Conservation (phyloP, 2,888 invertebrate genomes). For the Leucozona laternaria region DNA sequence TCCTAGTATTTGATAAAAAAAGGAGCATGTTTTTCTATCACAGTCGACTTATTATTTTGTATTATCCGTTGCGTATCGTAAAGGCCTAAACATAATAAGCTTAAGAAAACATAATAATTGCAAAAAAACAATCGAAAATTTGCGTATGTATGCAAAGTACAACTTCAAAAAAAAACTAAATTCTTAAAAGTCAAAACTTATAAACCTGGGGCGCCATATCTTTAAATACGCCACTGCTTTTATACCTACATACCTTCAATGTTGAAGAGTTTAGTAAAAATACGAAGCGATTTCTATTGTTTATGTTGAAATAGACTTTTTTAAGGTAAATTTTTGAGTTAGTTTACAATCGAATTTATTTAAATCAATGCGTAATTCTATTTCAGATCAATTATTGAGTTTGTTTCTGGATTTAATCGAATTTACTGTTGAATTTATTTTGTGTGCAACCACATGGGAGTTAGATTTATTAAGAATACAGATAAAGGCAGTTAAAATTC, state of each 20-base stretch:
- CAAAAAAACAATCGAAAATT: no score
- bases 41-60: no score
- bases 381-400: slow-evolving; percentile 1
- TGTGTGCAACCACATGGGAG: slow-evolving; percentile 1
- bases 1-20: no score
- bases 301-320: background rate
- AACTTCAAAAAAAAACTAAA: no score
- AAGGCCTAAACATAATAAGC: no score
- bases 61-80: no score
- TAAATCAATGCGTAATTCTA: background rate
- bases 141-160: no score
- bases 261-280: background rate
- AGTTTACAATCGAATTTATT: slow-evolving; percentile 1
- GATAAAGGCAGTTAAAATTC: background rate
- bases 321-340: background rate
- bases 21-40: no score
- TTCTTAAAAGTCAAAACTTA: no score
- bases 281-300: background rate
- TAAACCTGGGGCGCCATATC: no score
- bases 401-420: slow-evolving; percentile 8
- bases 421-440: background rate
- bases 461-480: background rate
- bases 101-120: no score
- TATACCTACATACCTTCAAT: background rate
- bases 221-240: no score